Evolutionary conservation across 2,888 invertebrate species (phyloP).

Genomic region (Phytoseiulus persimilis): DNA sequence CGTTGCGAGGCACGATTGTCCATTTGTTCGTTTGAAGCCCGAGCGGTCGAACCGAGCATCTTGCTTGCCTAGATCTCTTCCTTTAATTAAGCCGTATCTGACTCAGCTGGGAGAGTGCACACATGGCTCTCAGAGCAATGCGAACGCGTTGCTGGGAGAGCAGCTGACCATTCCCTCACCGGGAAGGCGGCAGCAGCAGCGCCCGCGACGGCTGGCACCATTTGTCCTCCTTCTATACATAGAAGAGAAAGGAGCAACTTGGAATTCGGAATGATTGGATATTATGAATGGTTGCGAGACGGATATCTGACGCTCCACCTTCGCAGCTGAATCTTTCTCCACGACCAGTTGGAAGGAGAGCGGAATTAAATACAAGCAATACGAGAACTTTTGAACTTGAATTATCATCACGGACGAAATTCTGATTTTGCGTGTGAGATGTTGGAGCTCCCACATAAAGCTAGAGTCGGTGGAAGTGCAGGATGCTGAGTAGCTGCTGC

Average conservation of each 20-base stretch:
- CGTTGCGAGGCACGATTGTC: neutral
- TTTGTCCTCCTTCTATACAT: neutral
- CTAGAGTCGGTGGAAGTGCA: neutral
- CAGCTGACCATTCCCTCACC: neutral
- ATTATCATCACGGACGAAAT: too few relatives aligned
- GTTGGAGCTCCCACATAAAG: too few relatives aligned
- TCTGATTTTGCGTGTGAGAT: too few relatives aligned
- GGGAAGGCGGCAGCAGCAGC: neutral
- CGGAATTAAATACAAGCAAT: too few relatives aligned
- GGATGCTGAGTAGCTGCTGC: neutral
- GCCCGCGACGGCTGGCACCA: neutral
- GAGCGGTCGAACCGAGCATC: neutral
- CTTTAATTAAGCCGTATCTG: conserved; percentile 5
- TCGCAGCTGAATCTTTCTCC: too few relatives aligned
- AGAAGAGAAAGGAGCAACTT: neutral
- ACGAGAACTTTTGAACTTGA: too few relatives aligned
- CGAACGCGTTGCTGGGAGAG: neutral
- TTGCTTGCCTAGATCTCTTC: neutral
- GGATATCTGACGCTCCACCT: too few relatives aligned
- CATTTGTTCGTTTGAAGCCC: neutral
- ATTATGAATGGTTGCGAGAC: too few relatives aligned
- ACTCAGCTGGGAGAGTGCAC: neutral
- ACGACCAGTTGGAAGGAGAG: too few relatives aligned
- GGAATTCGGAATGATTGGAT: too few relatives aligned
- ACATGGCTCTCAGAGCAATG: neutral